Evolutionary conservation across 2,797 vertebrate species (phyloP).

Genomic region (Anniella stebbinsi): DNA sequence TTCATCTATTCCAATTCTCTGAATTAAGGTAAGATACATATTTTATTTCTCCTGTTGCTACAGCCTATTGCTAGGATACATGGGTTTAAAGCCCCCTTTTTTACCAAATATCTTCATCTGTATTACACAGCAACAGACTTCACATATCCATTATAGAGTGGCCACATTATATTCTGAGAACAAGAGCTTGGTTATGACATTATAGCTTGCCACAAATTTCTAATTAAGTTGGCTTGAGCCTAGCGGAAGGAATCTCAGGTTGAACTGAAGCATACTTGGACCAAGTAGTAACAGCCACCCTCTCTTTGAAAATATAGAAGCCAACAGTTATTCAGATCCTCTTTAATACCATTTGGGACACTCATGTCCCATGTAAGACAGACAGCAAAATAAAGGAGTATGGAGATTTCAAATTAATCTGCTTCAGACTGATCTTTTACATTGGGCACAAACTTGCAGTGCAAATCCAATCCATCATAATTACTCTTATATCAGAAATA

Average conservation of each 20-base stretch:
- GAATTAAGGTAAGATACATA: neutral
- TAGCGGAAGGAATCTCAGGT: neutral
- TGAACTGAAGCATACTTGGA: neutral
- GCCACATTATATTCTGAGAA: neutral
- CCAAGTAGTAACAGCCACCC: neutral
- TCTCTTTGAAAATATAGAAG: neutral
- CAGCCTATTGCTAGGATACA: neutral
- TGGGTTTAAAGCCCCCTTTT: neutral
- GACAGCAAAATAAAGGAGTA: no score
- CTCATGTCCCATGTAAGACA: no score
- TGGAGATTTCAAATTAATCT: neutral
- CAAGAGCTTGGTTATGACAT: neutral
- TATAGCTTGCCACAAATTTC: neutral
- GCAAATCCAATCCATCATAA: neutral
- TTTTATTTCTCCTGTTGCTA: neutral
- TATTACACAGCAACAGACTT: neutral
- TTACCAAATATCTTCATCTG: constrained; percentile 1
- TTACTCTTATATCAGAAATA: neutral
- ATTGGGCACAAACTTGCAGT: neutral
- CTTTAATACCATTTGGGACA: neutral
- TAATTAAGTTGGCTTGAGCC: neutral
- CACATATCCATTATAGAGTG: neutral
- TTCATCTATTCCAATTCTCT: neutral
- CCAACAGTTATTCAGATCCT: neutral
- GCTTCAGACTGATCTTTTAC: neutral